Evolutionary conservation across 2,888 invertebrate genomes (phyloP).

Genomic region (Polia nebulosa): DNA sequence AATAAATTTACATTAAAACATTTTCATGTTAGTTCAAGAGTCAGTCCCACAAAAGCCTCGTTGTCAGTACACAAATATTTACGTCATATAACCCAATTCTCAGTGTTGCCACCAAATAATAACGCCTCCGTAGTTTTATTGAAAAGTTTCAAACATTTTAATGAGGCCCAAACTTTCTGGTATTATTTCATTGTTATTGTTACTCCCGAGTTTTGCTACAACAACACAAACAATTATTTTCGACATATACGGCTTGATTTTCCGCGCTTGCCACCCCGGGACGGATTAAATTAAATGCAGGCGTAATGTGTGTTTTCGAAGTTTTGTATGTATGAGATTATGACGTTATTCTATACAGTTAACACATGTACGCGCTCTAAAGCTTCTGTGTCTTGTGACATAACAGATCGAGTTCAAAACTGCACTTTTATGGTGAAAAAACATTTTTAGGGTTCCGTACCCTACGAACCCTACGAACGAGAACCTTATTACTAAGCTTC

Average conservation of each 20-base stretch:
- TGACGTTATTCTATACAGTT: background rate
- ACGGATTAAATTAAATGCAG: conserved; percentile 35
- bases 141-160: conserved; percentile 59
- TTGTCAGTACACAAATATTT: conserved; percentile 25
- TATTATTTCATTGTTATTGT: conserved; percentile 58
- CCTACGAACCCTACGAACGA: too few species aligned
- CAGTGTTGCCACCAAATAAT: conserved; percentile 40
- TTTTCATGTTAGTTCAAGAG: conserved; percentile 9
- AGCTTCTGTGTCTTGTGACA: too few species aligned
- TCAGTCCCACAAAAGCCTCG: conserved; percentile 10
- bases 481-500: too few species aligned
- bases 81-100: conserved; percentile 25
- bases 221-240: conserved; percentile 52
- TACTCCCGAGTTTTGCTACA: conserved; percentile 23
- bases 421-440: too few species aligned
- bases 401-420: too few species aligned
- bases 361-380: too few species aligned
- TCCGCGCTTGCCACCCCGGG: conserved; percentile 12
- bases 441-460: too few species aligned
- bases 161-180: conserved; percentile 56
- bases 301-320: conserved; percentile 15
- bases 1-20: background rate
- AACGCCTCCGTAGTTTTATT: conserved; percentile 47
- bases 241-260: conserved; percentile 20
- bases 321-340: conserved; percentile 3